Evolutionary conservation across 2,888 invertebrate genomes (phyloP), one percentile per base, ranked within the genome.

Genomic region (Aleiodes leptofemur): DNA sequence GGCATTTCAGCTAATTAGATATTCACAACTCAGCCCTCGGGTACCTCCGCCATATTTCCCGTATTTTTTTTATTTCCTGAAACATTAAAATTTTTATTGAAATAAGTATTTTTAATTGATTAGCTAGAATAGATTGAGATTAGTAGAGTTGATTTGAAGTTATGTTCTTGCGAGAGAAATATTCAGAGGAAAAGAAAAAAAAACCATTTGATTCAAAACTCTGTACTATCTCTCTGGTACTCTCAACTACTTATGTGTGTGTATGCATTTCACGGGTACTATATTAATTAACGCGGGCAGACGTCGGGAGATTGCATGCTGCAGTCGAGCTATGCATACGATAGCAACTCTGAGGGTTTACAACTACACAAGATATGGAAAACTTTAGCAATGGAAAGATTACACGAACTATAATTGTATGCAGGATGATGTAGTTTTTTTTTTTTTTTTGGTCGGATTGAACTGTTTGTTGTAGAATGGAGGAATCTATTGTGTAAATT

Each of bases 1-100:
- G 69, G 69, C 76, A 76, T 76, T 64, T 75, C 74, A 72, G 53
- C 16, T 55, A 72, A 69, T 76, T 72, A 29, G 59, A 66, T 71
- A 14, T 59, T 43, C 50, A 34, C 38, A 11, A 38, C 50, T 76
- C 72, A 72, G 53, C 76, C 72, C 72, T 72, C 51, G 31, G 68
- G 68, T 68, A 51, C 29, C 9, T 51, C 69, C 51, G 68, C 69
- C 76, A 76, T 76, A n/a, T 72, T 68, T 51, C 31, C 51, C 51
- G 16, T 51, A 29, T 29, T 51, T 51, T 9, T 51, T 53, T 6
- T 51, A 23, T 50, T 14, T n/a, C n/a, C 48, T 23, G 13, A 61
- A 68, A 68, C 14, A 68, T 68, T 31, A 53, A 68, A n/a, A 50
- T 50, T 29, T n/a, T 29, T 68, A 51, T 50, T 6, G 31, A 7